phyloP scores from a whole-genome alignment of 2,113 vertebrate genomes.

The Aptenodytes patagonicus region DNA sequence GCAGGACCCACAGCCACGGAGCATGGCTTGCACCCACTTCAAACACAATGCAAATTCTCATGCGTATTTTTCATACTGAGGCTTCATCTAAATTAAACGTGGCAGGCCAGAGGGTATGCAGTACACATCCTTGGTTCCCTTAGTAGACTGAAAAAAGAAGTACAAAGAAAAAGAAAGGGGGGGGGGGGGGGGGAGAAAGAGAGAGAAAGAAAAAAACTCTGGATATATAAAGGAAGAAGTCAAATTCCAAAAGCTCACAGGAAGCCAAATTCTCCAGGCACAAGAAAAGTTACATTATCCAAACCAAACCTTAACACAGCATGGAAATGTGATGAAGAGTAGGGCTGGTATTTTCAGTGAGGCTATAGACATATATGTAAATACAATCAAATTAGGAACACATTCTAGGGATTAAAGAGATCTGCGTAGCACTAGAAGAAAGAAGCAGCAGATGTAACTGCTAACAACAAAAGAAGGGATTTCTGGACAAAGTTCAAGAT shows the following conservation, averaged over 20 bases:
- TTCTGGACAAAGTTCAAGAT: conserved; percentile 29
- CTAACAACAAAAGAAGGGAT: conserved; percentile 26
- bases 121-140: conserved; percentile 33
- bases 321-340: conserved; percentile 64
- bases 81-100: conserved; percentile 44
- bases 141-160: neutral
- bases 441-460: conserved; percentile 50
- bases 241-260: conserved; percentile 48
- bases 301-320: conserved; percentile 41
- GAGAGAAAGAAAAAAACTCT: neutral
- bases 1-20: neutral
- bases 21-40: conserved; percentile 51
- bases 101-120: neutral
- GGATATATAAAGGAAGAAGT: conserved; percentile 1
- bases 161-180: neutral
- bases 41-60: conserved; percentile 40
- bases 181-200: neutral
- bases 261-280: conserved; percentile 45
- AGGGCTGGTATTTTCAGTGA: conserved; percentile 42
- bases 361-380: conserved; percentile 55
- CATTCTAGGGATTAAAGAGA: conserved; percentile 72
- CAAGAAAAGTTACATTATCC: conserved; percentile 51
- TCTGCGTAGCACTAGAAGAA: conserved; percentile 57
- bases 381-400: conserved; percentile 68
- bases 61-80: conserved; percentile 30